Percentiles rank a stretch among this genome's conserved stretches.
Conservation (phyloP, 2,888 invertebrate species). For the Dorcus hopei region DNA sequence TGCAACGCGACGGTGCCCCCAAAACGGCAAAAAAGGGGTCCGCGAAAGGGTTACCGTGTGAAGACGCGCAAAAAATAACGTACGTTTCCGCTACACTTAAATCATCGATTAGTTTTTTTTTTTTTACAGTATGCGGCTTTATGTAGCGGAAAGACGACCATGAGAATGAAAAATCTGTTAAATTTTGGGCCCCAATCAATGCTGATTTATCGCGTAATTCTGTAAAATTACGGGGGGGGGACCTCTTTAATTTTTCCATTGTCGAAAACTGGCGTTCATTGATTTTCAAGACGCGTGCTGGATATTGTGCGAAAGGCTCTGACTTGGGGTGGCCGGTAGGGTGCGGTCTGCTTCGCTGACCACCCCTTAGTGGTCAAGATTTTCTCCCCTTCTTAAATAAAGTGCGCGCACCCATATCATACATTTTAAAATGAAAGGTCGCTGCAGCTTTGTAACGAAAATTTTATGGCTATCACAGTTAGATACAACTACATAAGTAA, state of each 20-base stretch:
- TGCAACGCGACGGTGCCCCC: conserved; percentile 22
- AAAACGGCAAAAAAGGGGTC: conserved; percentile 18
- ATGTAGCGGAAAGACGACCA: conserved; percentile 35
- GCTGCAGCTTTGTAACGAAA: not conserved
- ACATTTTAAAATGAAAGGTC: conserved; percentile 28
- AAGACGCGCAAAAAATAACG: conserved; percentile 30
- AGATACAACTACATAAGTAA: no score
- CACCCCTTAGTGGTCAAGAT: conserved; percentile 42
- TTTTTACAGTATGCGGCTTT: conserved; percentile 28
- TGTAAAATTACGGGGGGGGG: not conserved
- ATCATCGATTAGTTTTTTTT: conserved; percentile 39
- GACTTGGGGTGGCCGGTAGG: conserved; percentile 32
- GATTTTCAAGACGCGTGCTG: conserved; percentile 32
- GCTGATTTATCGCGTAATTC: conserved; percentile 11
- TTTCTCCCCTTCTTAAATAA: conserved; percentile 21
- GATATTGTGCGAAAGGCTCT: conserved; percentile 19
- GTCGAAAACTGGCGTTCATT: not conserved
- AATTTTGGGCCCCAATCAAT: not conserved
- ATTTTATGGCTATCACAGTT: no score
- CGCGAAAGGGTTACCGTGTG: conserved; percentile 35
- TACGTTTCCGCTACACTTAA: conserved; percentile 42
- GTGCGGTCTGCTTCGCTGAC: conserved; percentile 43
- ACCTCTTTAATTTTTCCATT: not conserved
- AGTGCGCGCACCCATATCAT: conserved; percentile 30
- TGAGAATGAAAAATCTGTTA: not conserved